Percentiles rank a stretch among this genome's conserved stretches.
These are phyloP conservation scores for Percopsis omiscomaycus DNA, from an alignment of 2,797 vertebrate species.

Conservation along the genomic window DNA sequence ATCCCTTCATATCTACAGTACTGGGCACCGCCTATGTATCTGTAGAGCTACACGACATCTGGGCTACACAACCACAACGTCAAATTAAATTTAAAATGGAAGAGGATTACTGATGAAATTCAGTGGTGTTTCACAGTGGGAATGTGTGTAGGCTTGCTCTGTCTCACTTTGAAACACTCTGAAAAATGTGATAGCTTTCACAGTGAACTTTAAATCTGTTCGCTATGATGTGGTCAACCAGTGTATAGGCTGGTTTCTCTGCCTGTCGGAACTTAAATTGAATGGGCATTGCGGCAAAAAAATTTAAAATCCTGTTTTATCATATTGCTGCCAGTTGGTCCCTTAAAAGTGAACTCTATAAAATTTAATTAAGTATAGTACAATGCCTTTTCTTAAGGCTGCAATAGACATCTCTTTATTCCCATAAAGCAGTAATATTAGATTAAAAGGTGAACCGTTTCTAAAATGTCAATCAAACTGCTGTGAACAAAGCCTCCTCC, in stretches of 20 bases:
- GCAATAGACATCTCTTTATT: background rate
- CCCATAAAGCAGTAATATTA: background rate
- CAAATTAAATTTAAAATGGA: constrained; percentile 66
- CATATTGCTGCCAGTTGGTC: constrained; percentile 1
- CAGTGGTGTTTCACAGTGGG: constrained; percentile 25
- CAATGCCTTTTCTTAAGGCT: background rate
- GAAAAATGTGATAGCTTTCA: constrained; percentile 43
- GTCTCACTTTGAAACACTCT: constrained; percentile 30
- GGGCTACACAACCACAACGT: constrained; percentile 41
- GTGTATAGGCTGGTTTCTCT: constrained; percentile 2
- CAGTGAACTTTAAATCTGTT: constrained; percentile 18
- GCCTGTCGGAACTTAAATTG: constrained; percentile 24
- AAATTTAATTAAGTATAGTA: background rate
- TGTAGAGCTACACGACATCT: constrained; percentile 27
- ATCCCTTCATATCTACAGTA: constrained; percentile 19
- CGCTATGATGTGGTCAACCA: constrained; percentile 21
- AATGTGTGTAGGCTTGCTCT: constrained; percentile 33
- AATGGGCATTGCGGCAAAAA: background rate
- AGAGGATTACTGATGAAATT: constrained; percentile 64
- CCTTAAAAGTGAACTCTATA: background rate
- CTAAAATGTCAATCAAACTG: too few species aligned
- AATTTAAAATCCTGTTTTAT: background rate
- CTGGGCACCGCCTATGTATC: constrained; percentile 27
- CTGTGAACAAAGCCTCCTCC: too few species aligned
- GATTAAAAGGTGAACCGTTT: too few species aligned